These are phyloP conservation scores for Theonella swinhoei DNA, from an alignment of 37 sponge, comb jelly and placozoan species.

Conservation along the genomic window DNA sequence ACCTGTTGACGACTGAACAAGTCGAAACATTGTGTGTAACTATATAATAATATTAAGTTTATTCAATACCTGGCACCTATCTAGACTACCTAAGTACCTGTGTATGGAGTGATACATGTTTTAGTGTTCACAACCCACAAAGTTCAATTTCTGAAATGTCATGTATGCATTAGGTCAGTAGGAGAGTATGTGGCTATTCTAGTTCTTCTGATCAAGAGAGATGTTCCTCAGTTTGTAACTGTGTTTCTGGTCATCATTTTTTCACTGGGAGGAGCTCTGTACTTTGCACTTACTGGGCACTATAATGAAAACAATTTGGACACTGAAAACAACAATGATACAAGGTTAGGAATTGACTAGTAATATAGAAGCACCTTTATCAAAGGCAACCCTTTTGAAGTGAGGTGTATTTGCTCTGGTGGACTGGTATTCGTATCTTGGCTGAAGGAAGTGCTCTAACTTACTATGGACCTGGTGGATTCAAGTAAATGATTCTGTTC, in stretches of 20 bases:
- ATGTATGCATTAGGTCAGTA: too few relatives aligned
- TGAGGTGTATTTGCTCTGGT: not conserved
- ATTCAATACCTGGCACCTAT: too few relatives aligned
- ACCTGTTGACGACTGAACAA: too few relatives aligned
- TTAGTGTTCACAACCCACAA: too few relatives aligned
- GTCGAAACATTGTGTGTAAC: too few relatives aligned
- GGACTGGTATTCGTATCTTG: constrained; percentile 15
- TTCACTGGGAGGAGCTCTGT: constrained; percentile 8
- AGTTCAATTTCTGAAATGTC: too few relatives aligned
- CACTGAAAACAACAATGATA: not conserved
- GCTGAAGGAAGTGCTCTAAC: constrained; percentile 20
- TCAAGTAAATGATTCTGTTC: not conserved
- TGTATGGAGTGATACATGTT: too few relatives aligned
- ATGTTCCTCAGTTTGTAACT: not conserved
- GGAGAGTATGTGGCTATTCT: constrained; percentile 7
- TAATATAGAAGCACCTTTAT: too few relatives aligned
- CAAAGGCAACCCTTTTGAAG: too few relatives aligned
- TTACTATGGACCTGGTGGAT: constrained; percentile 13
- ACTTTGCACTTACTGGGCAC: constrained; percentile 8
- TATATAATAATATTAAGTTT: too few relatives aligned
- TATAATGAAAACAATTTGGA: not conserved
- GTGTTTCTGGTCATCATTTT: not conserved
- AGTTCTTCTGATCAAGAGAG: not conserved
- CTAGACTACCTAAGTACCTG: too few relatives aligned
- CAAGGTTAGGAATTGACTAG: not conserved